These are phyloP conservation scores for Philypnodon macrostomus DNA, from an alignment of 2,797 vertebrate genomes.

Conservation along the genomic window DNA sequence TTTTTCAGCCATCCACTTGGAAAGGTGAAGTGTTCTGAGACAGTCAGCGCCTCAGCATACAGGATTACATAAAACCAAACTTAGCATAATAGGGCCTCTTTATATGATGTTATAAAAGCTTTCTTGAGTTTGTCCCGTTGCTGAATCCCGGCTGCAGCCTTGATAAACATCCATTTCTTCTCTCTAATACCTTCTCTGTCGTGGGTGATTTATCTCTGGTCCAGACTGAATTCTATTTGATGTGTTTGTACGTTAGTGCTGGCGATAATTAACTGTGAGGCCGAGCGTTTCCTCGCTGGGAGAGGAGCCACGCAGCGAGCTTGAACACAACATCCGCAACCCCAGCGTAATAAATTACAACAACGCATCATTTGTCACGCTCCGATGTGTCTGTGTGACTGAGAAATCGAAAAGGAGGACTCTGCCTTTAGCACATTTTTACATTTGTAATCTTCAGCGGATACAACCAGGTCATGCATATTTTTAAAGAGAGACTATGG, in stretches of 20 bases:
- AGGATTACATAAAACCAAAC: too few species aligned
- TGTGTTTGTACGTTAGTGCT: slow-evolving; percentile 61
- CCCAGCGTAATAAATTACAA: slow-evolving; percentile 75
- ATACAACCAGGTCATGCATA: slow-evolving; percentile 45
- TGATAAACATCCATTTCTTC: slow-evolving; percentile 32
- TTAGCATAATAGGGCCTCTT: too few species aligned
- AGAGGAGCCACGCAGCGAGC: slow-evolving; percentile 51
- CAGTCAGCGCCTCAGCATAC: too few species aligned
- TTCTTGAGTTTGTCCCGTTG: too few species aligned
- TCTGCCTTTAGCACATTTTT: slow-evolving; percentile 26
- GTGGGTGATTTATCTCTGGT: slow-evolving; percentile 61
- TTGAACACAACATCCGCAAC: slow-evolving; percentile 70
- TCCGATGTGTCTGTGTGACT: slow-evolving; percentile 63
- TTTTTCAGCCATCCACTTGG: too few species aligned
- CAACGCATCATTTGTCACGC: slow-evolving; percentile 72
- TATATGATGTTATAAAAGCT: too few species aligned
- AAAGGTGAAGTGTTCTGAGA: too few species aligned
- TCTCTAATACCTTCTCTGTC: slow-evolving; percentile 49
- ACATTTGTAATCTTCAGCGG: slow-evolving; percentile 40
- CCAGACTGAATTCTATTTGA: slow-evolving; percentile 57
- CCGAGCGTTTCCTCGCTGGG: slow-evolving; percentile 46
- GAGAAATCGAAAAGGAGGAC: slow-evolving; percentile 59
- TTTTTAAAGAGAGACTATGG: slow-evolving; percentile 9
- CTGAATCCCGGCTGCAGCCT: too few species aligned
- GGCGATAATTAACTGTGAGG: slow-evolving; percentile 69